phyloP scores from a whole-genome alignment of 2,113 vertebrate genomes.

The Alectura lathami region DNA sequence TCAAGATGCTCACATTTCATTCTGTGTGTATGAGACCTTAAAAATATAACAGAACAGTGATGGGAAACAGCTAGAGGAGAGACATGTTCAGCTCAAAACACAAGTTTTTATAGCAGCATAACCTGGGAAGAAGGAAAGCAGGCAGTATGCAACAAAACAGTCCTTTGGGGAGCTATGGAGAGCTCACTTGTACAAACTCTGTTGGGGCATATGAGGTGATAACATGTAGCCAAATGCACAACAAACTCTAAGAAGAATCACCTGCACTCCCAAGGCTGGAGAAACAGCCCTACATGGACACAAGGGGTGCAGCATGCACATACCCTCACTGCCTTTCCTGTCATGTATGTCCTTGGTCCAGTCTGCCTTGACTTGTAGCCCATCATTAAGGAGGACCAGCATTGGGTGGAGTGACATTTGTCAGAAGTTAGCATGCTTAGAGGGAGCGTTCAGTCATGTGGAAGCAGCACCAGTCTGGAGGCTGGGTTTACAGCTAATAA shows the following conservation, averaged over 20 bases:
- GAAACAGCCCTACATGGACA: accelerated
- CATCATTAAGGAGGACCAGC: neutral
- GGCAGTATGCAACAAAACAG: neutral
- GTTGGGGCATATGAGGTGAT: neutral
- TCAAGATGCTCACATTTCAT: neutral
- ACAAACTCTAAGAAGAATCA: neutral
- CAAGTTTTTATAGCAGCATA: neutral
- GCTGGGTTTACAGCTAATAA: constrained; percentile 14
- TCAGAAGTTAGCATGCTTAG: neutral
- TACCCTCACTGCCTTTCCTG: accelerated
- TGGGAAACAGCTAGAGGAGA: neutral
- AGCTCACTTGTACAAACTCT: neutral
- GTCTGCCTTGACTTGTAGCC: neutral
- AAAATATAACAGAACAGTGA: neutral
- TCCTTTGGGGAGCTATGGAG: neutral
- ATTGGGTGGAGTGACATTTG: neutral
- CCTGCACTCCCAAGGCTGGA: neutral
- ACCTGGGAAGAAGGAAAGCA: neutral
- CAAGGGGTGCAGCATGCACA: accelerated
- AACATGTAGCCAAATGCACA: neutral
- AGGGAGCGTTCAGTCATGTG: neutral
- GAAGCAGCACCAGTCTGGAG: neutral
- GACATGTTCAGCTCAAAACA: neutral
- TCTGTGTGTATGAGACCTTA: neutral
- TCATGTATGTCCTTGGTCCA: accelerated